Percentiles rank a stretch among this genome's conserved stretches.
Conservation (phyloP, 2,113 vertebrate genomes). For the Eclectus roratus region DNA sequence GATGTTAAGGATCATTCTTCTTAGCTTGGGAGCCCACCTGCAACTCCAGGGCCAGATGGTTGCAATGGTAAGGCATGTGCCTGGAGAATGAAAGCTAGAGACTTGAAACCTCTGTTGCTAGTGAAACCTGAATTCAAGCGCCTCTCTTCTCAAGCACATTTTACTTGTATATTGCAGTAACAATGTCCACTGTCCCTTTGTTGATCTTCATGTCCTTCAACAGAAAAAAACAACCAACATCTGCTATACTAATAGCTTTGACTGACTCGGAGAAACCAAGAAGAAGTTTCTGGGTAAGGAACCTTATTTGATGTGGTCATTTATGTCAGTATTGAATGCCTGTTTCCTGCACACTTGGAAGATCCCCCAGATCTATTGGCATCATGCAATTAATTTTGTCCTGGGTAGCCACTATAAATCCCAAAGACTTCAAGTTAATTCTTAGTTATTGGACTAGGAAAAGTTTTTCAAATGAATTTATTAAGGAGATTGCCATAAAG, state of each 20-base stretch:
- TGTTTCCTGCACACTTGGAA: not conserved
- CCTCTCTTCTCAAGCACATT: not conserved
- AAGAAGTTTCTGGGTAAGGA: not conserved
- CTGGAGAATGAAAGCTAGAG: not conserved
- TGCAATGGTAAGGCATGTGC: not conserved
- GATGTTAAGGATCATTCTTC: not conserved
- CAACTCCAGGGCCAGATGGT: not conserved
- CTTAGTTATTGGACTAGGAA: not conserved
- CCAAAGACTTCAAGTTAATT: not conserved
- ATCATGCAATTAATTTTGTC: not conserved
- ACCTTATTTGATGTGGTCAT: not conserved
- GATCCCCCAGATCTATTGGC: not conserved
- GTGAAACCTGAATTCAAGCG: not conserved
- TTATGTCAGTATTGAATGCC: not conserved
- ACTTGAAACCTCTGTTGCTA: not conserved
- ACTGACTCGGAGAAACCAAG: not conserved
- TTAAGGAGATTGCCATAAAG: not conserved
- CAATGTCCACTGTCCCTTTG: not conserved
- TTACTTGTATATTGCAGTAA: not conserved
- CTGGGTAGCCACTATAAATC: not conserved
- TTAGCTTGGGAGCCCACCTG: not conserved
- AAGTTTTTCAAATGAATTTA: not conserved
- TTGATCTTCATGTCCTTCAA: not conserved
- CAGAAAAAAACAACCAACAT: not conserved
- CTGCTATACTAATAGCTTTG: not conserved